Conservation (phyloP, 1,140 invertebrate species). For the Myzus persicae region DNA sequence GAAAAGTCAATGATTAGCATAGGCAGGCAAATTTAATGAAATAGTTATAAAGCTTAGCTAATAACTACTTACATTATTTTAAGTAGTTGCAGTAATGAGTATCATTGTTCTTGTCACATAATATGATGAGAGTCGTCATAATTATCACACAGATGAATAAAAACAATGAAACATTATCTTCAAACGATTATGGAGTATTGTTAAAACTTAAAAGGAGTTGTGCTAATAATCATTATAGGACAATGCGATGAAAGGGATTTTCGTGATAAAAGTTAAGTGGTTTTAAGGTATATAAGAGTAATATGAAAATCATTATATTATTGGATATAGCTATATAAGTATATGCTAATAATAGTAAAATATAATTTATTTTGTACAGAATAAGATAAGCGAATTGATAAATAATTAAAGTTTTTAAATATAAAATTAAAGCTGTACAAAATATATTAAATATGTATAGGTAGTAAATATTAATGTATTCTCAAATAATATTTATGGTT, state of each 20-base stretch:
- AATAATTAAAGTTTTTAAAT: neutral
- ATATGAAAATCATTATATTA: neutral
- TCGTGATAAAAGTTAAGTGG: neutral
- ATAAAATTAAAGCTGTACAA: slow-evolving; percentile 6
- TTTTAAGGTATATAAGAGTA: neutral
- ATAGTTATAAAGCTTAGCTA: neutral
- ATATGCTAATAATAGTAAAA: neutral
- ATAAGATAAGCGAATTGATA: neutral
- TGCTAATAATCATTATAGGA: neutral
- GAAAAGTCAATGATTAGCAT: neutral
- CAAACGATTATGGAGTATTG: slow-evolving; percentile 32
- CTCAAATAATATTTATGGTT: too few relatives aligned
- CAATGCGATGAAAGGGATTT: slow-evolving; percentile 32
- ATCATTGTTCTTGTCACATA: neutral
- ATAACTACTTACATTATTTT: neutral
- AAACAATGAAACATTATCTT: slow-evolving; percentile 49
- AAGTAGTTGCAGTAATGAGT: neutral
- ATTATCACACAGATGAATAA: neutral
- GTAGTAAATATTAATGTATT: too few relatives aligned
- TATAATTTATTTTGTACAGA: neutral
- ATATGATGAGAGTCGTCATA: neutral
- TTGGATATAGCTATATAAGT: neutral
- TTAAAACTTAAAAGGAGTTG: neutral
- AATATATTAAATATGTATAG: too few relatives aligned
- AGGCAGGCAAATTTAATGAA: neutral